Evolutionary conservation across 2,797 vertebrate species (phyloP).

Genomic region (Melanotaenia maccullochi): DNA sequence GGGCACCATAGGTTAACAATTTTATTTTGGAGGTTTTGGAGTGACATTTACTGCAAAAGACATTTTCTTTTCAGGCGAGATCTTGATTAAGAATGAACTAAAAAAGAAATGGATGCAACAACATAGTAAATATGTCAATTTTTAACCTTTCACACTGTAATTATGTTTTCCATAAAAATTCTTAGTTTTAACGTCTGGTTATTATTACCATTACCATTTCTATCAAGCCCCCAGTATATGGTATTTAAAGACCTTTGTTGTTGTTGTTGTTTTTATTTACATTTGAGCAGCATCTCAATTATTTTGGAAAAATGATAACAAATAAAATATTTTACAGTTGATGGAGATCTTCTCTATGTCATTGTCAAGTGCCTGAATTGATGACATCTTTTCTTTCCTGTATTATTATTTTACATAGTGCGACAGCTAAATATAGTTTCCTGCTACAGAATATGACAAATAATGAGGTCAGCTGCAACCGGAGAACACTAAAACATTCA

Average conservation of each 20-base stretch:
- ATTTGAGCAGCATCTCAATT: conserved; percentile 3
- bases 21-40: neutral
- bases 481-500: conserved; percentile 2
- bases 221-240: neutral
- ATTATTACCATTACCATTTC: neutral
- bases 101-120: neutral
- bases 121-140: neutral
- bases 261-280: neutral
- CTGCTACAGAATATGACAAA: conserved; percentile 3
- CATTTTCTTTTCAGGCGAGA: too few species aligned
- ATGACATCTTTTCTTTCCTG: neutral
- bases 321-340: conserved; percentile 7
- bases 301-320: conserved; percentile 6
- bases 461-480: conserved; percentile 10
- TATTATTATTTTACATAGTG: conserved; percentile 14
- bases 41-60: neutral
- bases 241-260: neutral
- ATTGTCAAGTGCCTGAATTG: neutral
- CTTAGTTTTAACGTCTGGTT: neutral
- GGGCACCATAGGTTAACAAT: neutral
- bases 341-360: neutral
- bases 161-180: neutral
- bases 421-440: conserved; percentile 25
- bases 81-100: neutral
- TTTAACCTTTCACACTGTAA: neutral